Evolutionary conservation across 2,888 invertebrate genomes (phyloP), one percentile per base, ranked within the genome.

Genomic region (Automeris io): DNA sequence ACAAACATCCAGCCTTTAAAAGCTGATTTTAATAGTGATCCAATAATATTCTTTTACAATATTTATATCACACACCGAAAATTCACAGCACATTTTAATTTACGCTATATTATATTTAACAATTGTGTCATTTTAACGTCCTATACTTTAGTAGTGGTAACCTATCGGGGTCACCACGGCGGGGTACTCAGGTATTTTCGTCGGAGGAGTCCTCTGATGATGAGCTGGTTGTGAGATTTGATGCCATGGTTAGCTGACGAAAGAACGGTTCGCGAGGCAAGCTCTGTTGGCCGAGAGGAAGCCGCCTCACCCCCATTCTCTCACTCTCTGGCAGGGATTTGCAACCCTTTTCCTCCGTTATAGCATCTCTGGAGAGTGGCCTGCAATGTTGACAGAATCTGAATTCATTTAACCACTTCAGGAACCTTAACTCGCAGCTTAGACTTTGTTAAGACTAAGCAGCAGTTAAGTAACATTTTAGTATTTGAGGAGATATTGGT

Each of bases 331-430:
- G 91, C 49, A 90, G 68, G 32, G 89, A 90, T 71, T 89, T 89
- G 68, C 89, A 81, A 58, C 87, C 88, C 65, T 90, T 90, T 64
- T 93, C 93, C 79, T 93, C 93, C 39, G 92, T 92, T 57, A 93
- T 93, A 45, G 90, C 91, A 69, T 91, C 91, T 51, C 91, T 87
- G 25, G 89, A 88, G 50, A 90, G 58, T n/a, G 89, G 89, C 40
- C 90, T 90, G 6, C 23, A 29, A 18, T 7, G 18, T 32, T 21
- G 3, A 21, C 9, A 18, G 2, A 18, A 8, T 26, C 9, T 11
- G 18, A n/a, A n/a, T n/a, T n/a, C n/a, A n/a, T n/a, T n/a, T n/a
- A n/a, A n/a, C n/a, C n/a, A n/a, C n/a, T n/a, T n/a, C n/a, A n/a
- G n/a, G n/a, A n/a, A n/a, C n/a, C n/a, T n/a, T n/a, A n/a, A n/a